A percentile compares a stretch with the other conserved stretches of the same genome.
These are phyloP conservation scores for Drosophila nr. perissopoda DNA, from an alignment of 2,888 invertebrate species.

Conservation along the genomic window DNA sequence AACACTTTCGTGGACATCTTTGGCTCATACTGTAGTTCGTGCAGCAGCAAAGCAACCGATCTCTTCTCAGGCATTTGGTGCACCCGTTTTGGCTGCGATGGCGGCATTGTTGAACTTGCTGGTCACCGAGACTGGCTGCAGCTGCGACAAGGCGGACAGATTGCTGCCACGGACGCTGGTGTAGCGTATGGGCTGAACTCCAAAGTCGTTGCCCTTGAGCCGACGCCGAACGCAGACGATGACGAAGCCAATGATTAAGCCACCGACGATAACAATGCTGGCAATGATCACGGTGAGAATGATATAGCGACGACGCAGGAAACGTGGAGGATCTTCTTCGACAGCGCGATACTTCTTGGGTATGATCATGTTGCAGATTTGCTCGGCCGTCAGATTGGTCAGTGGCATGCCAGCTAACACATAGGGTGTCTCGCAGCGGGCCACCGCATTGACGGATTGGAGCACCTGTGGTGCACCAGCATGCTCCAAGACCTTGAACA, in stretches of 20 bases:
- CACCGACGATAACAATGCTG: constrained; percentile 79
- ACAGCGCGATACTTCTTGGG: constrained; percentile 79
- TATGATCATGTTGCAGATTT: constrained; percentile 78
- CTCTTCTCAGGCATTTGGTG: constrained; percentile 61
- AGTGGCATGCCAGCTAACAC: constrained; percentile 79
- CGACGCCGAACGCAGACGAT: constrained; percentile 82
- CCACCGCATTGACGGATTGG: constrained; percentile 46
- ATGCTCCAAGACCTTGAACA: constrained; percentile 81
- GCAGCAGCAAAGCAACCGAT: constrained; percentile 23
- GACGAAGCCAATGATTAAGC: constrained; percentile 82
- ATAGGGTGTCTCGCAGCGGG: constrained; percentile 83
- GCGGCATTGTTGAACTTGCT: constrained; percentile 66
- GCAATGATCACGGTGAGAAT: constrained; percentile 83
- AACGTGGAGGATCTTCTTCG: constrained; percentile 83
- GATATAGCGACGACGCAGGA: constrained; percentile 83
- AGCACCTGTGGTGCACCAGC: constrained; percentile 64
- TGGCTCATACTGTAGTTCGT: constrained; percentile 71
- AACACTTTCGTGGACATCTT: constrained; percentile 74
- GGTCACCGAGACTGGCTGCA: constrained; percentile 59
- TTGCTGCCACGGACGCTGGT: constrained; percentile 83
- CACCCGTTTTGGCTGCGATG: constrained; percentile 47
- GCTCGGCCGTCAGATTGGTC: constrained; percentile 76
- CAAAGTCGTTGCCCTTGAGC: constrained; percentile 81
- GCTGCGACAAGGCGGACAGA: constrained; percentile 78
- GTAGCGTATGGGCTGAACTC: constrained; percentile 83